Evolutionary conservation across 2,113 vertebrate genomes (phyloP), one percentile per base, ranked within the genome.

Genomic region (Marcusenius ussheri): DNA sequence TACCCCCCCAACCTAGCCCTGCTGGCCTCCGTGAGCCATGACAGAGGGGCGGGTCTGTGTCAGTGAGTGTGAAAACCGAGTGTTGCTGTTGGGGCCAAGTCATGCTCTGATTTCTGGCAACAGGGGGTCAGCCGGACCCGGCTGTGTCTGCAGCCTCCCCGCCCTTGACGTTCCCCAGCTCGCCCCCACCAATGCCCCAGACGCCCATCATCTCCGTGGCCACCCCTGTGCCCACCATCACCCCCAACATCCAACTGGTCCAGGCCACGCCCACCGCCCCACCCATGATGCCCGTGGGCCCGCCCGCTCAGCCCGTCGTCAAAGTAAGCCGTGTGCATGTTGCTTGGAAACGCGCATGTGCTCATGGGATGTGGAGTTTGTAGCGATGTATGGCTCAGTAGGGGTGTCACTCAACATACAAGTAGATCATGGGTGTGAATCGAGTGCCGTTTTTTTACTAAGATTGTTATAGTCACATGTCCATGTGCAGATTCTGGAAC

Each of bases 211-310:
- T 96, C 88, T 93, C 96, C 27, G 92, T 13, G 31, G 74, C 96
- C 89, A 95, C 96, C 90, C 95, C 97, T 0, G 95, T 96, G 95
- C 95, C 95, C 93, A 95, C 96, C 89, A 94, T 96, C 92, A 95
- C 95, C 0, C 93, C 96, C 6, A 96, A 91, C 1, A 91, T 96
- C 91, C 92, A 95, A 0, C 90, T 96, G 1, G 94, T 96, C 89
- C 92, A 96, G 1, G 92, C 91, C 58, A 83, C 92, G 3, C 95
- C 31, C 46, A 11, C 88, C 0, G 51, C 93, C 3, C 31, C 88
- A 31, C 42, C 92, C 56, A 90, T 97, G 85, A 94, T 96, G 93
- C 96, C 97, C 0, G 95, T 97, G 88, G 95, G 96, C 90, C 96
- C 97, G 21, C 95, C 97, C 6, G 95, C 96, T 0, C 96, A 97